Percentiles rank a stretch among this genome's conserved stretches.
Conservation (phyloP, 2,888 invertebrate species). For the Leucania comma region DNA sequence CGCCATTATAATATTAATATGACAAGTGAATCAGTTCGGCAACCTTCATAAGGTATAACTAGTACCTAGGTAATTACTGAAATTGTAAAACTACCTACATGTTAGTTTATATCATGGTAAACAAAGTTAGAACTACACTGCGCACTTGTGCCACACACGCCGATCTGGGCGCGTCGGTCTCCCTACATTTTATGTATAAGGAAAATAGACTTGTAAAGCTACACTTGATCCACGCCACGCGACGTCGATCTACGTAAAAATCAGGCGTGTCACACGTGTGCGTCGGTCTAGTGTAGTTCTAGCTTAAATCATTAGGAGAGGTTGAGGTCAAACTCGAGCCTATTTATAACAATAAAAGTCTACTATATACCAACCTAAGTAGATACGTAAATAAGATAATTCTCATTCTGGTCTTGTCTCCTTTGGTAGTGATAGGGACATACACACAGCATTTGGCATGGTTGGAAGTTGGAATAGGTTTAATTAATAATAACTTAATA, state of each 20-base stretch:
- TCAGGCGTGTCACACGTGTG: no score
- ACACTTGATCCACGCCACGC: no score
- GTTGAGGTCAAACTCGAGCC: background rate
- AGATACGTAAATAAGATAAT: conserved; percentile 7
- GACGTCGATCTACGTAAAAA: no score
- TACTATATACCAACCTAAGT: background rate
- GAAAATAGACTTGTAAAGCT: no score
- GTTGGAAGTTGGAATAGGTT: background rate
- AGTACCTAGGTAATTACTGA: background rate
- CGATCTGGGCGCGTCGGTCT: no score
- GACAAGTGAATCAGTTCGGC: background rate
- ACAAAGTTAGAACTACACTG: no score
- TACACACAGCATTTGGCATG: conserved; percentile 5
- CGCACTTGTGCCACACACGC: no score
- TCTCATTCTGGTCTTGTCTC: conserved; percentile 27
- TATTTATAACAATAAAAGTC: conserved; percentile 14
- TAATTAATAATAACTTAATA: background rate
- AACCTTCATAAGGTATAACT: background rate
- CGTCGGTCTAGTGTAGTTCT: no score
- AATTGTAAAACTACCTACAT: background rate
- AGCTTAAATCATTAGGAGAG: conserved; percentile 1
- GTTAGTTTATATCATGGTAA: no score
- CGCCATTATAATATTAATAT: no score
- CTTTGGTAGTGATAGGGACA: conserved; percentile 8
- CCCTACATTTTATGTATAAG: no score